These are phyloP conservation scores for Turritopsis dohrnii DNA, from an alignment of 30 jellyfish, hydroid and myxozoan species.

Conservation along the genomic window DNA sequence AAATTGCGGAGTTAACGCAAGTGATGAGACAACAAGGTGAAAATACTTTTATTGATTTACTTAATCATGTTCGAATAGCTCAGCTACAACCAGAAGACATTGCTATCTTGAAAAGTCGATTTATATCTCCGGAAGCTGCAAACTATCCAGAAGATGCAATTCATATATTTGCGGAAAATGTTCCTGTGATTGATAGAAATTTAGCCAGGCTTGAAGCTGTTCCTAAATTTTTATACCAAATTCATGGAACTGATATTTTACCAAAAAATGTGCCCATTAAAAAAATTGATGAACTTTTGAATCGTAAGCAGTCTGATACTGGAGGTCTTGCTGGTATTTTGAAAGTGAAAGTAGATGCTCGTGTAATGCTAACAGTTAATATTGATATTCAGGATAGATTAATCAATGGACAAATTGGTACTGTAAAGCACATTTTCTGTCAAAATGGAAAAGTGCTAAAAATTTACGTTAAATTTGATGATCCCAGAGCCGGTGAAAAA, in stretches of 20 bases:
- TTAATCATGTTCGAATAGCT: slow-evolving; percentile 21
- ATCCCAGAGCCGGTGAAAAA: slow-evolving; percentile 18
- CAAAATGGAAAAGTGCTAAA: slow-evolving; percentile 12
- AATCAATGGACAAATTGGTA: slow-evolving; percentile 42
- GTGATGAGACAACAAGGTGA: slow-evolving; percentile 12
- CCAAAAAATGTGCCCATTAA: background rate
- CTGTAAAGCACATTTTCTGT: background rate
- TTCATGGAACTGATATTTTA: slow-evolving; percentile 5
- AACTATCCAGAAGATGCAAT: slow-evolving; percentile 23
- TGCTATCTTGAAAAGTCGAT: background rate
- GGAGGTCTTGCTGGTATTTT: slow-evolving; percentile 12
- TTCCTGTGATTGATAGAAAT: background rate
- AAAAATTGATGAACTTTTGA: background rate
- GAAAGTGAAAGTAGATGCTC: slow-evolving; percentile 8
- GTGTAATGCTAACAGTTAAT: slow-evolving; percentile 24
- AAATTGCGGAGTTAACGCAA: slow-evolving; percentile 16
- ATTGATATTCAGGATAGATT: slow-evolving; percentile 34
- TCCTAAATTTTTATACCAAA: background rate
- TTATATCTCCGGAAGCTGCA: background rate
- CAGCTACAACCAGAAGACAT: background rate
- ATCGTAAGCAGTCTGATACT: slow-evolving; percentile 12
- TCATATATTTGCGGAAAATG: slow-evolving; percentile 27
- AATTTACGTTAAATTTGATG: slow-evolving; percentile 30
- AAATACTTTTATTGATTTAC: slow-evolving; percentile 3
- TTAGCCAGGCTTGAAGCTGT: slow-evolving; percentile 6